Conservation (phyloP, 2,888 invertebrate genomes). For the Stratiomys singularior region DNA sequence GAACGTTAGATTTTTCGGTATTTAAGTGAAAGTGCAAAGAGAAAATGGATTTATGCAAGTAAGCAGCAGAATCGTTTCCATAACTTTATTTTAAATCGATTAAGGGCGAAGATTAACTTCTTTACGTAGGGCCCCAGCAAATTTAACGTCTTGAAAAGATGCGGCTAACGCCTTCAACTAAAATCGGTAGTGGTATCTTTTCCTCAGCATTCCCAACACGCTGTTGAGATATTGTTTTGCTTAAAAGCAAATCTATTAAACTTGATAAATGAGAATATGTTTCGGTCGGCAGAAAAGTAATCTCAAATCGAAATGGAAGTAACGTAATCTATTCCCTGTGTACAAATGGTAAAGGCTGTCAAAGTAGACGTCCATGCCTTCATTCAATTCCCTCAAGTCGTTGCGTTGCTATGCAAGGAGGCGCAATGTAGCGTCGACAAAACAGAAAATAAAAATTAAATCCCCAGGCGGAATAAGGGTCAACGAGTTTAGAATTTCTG, state of each 20-base stretch:
- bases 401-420: conserved; percentile 27
- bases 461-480: conserved; percentile 38
- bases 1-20: too few relatives aligned
- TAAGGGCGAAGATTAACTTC: too few relatives aligned
- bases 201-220: conserved; percentile 25
- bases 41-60: too few relatives aligned
- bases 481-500: conserved; percentile 48
- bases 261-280: conserved; percentile 36
- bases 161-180: background rate
- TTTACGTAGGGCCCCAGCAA: too few relatives aligned
- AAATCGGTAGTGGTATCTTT: background rate
- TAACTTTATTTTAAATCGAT: too few relatives aligned
- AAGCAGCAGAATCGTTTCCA: too few relatives aligned
- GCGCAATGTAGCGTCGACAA: conserved; percentile 11
- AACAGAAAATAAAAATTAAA: conserved; percentile 46
- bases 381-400: conserved; percentile 20
- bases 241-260: conserved; percentile 28
- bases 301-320: conserved; percentile 21
- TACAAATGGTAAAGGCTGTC: conserved; percentile 26
- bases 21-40: too few relatives aligned
- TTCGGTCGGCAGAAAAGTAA: conserved; percentile 30
- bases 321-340: conserved; percentile 7
- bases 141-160: too few relatives aligned
- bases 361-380: background rate
- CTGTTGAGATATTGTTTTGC: conserved; percentile 19